Evolutionary conservation across 2,113 vertebrate genomes (phyloP), one percentile per base, ranked within the genome.

Genomic region (Sapayoa aenigma): DNA sequence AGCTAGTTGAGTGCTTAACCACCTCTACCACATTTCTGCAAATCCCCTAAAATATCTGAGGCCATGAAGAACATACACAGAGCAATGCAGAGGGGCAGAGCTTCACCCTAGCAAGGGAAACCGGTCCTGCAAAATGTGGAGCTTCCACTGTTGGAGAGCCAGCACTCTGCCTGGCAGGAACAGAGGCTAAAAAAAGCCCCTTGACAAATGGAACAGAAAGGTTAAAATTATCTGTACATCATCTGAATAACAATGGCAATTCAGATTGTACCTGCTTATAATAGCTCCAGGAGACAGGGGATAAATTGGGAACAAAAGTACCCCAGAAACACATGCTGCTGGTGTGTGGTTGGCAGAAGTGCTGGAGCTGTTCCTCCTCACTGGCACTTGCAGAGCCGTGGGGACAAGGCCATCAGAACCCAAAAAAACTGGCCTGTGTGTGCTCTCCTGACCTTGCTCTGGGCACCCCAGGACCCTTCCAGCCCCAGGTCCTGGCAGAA

Each of bases 171-270:
- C 88, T 95, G 90, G 90, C 93, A 94, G 89, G 79, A 46, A 0
- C 20, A 52, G 69, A 84, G 67, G 91, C 96, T 96, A 93, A 94
- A 95, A 96, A 96, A 96, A 96, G 74, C 71, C 85, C 68, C 90
- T 85, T 94, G 96, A 95, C 95, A 93, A 96, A 95, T 93, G 95
- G 93, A 97, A 96, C 83, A 93, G 95, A 93, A 95, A 96, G 92
- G 95, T 94, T 96, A 95, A 96, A 96, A 96, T 95, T 96, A 97
- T 91, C 95, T 80, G 87, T 87, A 94, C 93, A 91, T 96, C 94
- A 96, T 97, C 95, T 96, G 95, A 95, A 97, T 95, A 96, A 97
- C 96, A 97, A 97, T 95, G 89, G 95, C 65, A 58, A 95, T 89
- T 90, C 94, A 94, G 84, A 96, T 93, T 87, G 92, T 94, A 96